Percentiles rank a stretch among this genome's conserved stretches.
Evolutionary conservation across 2,113 vertebrate species (phyloP).

Genomic region (Nestor notabilis): DNA sequence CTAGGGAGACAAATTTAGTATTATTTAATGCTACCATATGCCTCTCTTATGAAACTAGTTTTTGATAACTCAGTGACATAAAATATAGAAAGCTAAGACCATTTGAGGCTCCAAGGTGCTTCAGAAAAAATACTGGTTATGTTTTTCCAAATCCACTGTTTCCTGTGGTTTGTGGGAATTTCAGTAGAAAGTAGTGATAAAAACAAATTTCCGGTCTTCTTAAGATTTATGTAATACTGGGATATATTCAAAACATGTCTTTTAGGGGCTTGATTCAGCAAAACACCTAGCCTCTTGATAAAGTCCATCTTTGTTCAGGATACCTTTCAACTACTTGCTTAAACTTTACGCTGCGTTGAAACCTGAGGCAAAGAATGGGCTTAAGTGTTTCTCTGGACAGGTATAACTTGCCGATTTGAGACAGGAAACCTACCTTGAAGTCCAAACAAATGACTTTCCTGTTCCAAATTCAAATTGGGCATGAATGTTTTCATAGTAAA

Average conservation of each 20-base stretch:
- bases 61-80: neutral
- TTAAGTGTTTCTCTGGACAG: slow-evolving; percentile 21
- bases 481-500: slow-evolving; percentile 1
- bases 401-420: slow-evolving; percentile 17
- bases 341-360: neutral
- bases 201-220: neutral
- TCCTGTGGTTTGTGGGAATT: neutral
- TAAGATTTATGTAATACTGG: neutral
- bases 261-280: neutral
- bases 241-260: neutral
- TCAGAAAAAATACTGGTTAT: neutral
- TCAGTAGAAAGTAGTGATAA: neutral
- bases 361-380: neutral
- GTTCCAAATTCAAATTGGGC: slow-evolving; percentile 11
- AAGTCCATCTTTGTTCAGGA: neutral
- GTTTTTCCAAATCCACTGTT: neutral
- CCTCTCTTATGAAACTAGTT: neutral
- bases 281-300: neutral
- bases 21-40: neutral
- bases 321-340: neutral
- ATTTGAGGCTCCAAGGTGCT: neutral
- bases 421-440: slow-evolving; percentile 32
- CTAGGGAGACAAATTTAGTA: neutral
- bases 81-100: neutral
- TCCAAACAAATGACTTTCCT: slow-evolving; percentile 36